Evolutionary conservation across 2,888 invertebrate species (phyloP).

Genomic region (Aphrophora alni): DNA sequence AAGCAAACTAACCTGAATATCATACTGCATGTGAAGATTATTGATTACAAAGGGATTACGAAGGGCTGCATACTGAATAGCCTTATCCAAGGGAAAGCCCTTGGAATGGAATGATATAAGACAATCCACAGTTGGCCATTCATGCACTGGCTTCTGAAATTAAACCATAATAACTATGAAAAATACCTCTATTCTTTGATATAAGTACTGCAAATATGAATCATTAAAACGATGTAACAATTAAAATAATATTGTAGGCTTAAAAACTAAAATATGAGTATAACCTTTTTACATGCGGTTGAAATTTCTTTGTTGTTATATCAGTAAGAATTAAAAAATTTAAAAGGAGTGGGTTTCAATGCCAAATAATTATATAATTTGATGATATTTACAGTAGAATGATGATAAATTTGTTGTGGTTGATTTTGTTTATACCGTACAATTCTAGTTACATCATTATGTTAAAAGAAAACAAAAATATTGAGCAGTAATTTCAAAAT

Average conservation of each 20-base stretch:
- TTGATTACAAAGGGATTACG: conserved; percentile 97
- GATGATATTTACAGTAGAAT: no score
- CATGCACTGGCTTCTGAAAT: conserved; percentile 87
- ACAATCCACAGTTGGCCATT: conserved; percentile 98
- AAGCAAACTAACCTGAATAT: conserved; percentile 74
- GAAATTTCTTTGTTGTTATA: no score
- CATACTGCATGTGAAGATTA: conserved; percentile 98
- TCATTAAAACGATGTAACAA: background rate
- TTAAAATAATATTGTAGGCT: background rate
- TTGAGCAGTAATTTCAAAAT: no score
- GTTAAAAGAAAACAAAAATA: no score
- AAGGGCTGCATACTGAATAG: conserved; percentile 93
- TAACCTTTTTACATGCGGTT: no score
- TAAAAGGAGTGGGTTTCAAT: no score
- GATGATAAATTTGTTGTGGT: no score
- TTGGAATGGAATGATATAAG: conserved; percentile 98
- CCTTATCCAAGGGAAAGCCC: conserved; percentile 98
- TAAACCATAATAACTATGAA: conserved; percentile 10
- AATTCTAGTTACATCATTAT: no score
- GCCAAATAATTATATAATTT: no score
- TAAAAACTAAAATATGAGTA: background rate
- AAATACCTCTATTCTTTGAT: background rate
- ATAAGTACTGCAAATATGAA: no score
- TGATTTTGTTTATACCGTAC: no score
- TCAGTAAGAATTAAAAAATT: no score